Base-by-base conservation (phyloP, 2,113 vertebrate genomes). In the Myiagra hebetior region DNA sequence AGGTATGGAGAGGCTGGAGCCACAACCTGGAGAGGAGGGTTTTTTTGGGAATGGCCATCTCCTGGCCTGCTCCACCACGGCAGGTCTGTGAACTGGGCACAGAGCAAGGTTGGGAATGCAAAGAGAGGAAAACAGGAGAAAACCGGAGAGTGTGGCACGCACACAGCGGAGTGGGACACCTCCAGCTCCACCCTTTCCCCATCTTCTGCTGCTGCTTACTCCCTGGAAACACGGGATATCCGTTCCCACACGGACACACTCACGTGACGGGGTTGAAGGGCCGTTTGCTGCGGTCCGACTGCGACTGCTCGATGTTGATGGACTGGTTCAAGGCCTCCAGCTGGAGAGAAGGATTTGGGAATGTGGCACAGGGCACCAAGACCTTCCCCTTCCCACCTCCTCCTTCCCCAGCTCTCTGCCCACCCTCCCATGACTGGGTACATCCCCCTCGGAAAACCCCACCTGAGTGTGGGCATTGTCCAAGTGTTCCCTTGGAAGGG, bases 251-350 rank as follows among this genome's bases (percentile, higher is more conserved):
- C 0, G 31, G 68, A 31, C 33, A 63, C 2, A 99, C 99, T 99
- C 96, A 99, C 99, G 99, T 98, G 86, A 99, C 99, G 0, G 99
- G 99, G 96, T 99, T 99, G 98, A 99, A 99, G 49, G 99, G 99
- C 88, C 99, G 98, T 91, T 99, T 99, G 98, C 99, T 99, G 63
- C 99, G 98, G 93, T 99, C 99, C 0, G 99, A 99, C 98, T 99
- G 99, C 0, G 99, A 99, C 98, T 99, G 99, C 95, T 99, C 99
- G 21, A 99, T 99, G 81, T 99, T 99, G 97, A 99, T 99, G 17
- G 99, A 98, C 97, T 99, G 99, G 97, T 99, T 99, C 97, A 99
- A 98, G 87, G 99, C 98, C 97, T 99, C 99, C 62, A 99, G 97
- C 99, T 99, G 95, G 11, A 76, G 50, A 86, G 37, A 53, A 31